Evolutionary conservation across 2,113 vertebrate genomes (phyloP).

Genomic region (Vimba vimba): DNA sequence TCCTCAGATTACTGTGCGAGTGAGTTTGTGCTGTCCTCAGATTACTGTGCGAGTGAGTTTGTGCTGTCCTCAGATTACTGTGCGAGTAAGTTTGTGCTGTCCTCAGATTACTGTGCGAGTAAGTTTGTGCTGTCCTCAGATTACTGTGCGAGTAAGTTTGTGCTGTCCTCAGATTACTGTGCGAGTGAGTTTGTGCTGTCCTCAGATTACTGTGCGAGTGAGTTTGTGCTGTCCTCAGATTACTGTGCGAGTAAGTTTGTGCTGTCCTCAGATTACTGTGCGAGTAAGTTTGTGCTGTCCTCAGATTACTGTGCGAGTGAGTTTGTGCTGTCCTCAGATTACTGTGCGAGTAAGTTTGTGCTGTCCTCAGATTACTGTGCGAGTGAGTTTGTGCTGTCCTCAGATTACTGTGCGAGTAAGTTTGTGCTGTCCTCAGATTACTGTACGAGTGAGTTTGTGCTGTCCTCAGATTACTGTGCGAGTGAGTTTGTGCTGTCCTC

Average conservation of each 20-base stretch:
- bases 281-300: slow-evolving; percentile 87
- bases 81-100: no score
- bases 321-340: slow-evolving; percentile 89
- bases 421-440: no score
- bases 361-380: slow-evolving; percentile 89
- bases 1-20: slow-evolving; percentile 94
- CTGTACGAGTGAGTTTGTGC: no score
- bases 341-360: slow-evolving; percentile 94
- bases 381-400: slow-evolving; percentile 75
- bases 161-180: slow-evolving; percentile 88
- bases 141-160: slow-evolving; percentile 97
- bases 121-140: slow-evolving; percentile 88
- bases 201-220: slow-evolving; percentile 95
- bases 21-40: slow-evolving; percentile 89
- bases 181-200: slow-evolving; percentile 90
- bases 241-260: no score
- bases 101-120: slow-evolving; percentile 93
- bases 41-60: slow-evolving; percentile 97
- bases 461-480: slow-evolving; percentile 89
- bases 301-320: slow-evolving; percentile 97
- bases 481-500: slow-evolving; percentile 86
- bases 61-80: slow-evolving; percentile 63
- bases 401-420: no score
- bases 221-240: slow-evolving; percentile 78
- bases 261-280: slow-evolving; percentile 88